These are phyloP conservation scores for Plutella xylostella DNA, from an alignment of 2,888 invertebrate species.

Conservation along the genomic window DNA sequence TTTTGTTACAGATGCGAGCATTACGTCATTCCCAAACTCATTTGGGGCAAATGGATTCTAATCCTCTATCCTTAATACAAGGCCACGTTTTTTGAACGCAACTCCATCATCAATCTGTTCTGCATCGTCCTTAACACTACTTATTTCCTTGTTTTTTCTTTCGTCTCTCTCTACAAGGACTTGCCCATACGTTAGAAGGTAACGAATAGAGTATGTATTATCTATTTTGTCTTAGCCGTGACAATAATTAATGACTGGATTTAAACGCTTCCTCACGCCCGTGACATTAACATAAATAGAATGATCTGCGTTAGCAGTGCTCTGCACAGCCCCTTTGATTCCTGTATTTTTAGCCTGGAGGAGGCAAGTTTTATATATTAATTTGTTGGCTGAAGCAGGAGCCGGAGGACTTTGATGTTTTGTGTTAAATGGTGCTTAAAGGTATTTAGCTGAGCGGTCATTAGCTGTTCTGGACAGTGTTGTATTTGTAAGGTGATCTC, in stretches of 20 bases:
- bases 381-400: conserved; percentile 48
- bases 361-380: conserved; percentile 58
- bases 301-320: conserved; percentile 49
- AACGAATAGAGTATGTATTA: conserved; percentile 66
- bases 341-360: conserved; percentile 60
- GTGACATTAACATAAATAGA: conserved; percentile 70
- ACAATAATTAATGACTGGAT: conserved; percentile 70
- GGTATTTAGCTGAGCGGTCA: conserved; percentile 49
- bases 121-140: conserved; percentile 31
- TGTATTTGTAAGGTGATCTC: conserved; percentile 27
- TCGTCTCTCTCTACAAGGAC: conserved; percentile 49
- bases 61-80: conserved; percentile 52
- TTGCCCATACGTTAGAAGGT: conserved; percentile 33
- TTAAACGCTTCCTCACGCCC: conserved; percentile 71
- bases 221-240: conserved; percentile 66
- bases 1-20: conserved; percentile 40
- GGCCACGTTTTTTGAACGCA: conserved; percentile 55
- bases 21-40: conserved; percentile 54
- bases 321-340: conserved; percentile 63
- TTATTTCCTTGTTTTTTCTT: conserved; percentile 58
- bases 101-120: conserved; percentile 56
- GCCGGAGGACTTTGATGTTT: conserved; percentile 58
- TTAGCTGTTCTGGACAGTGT: conserved; percentile 35
- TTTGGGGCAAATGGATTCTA: conserved; percentile 44
- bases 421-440: conserved; percentile 54